Conservation (phyloP, 1,140 invertebrate genomes). For the Zaprionus africanus region DNA sequence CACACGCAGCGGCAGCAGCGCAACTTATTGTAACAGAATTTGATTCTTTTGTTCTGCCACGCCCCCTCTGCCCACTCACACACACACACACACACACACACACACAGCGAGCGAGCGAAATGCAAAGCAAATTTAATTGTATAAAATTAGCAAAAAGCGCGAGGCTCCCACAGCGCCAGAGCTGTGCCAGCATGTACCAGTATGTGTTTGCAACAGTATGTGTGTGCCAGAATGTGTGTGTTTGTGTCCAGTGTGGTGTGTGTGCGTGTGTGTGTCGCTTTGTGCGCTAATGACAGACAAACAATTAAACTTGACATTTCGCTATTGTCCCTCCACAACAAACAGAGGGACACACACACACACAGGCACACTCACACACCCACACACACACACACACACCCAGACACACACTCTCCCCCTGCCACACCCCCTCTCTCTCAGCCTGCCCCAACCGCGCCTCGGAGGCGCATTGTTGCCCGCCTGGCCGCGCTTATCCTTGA, state of each 20-base stretch:
- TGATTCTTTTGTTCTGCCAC: constrained; percentile 68
- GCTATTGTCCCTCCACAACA: constrained; percentile 55
- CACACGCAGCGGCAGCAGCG: constrained; percentile 37
- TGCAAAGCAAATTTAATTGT: constrained; percentile 77
- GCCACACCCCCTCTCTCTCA: neutral
- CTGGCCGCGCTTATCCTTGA: constrained; percentile 64
- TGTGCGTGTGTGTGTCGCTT: constrained; percentile 19
- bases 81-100: neutral
- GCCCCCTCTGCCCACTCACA: constrained; percentile 15
- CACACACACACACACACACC: constrained; percentile 1
- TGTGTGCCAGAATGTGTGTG: constrained; percentile 30
- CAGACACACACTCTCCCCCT: neutral
- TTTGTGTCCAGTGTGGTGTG: constrained; percentile 14
- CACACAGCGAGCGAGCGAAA: constrained; percentile 24
- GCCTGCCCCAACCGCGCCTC: too few relatives aligned
- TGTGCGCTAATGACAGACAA: constrained; percentile 75
- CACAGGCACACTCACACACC: constrained; percentile 3
- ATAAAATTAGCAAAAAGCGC: constrained; percentile 65
- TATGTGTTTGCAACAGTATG: constrained; percentile 7
- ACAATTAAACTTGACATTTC: constrained; percentile 80
- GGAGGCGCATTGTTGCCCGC: constrained; percentile 38
- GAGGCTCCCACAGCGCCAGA: constrained; percentile 28
- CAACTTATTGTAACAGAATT: constrained; percentile 80
- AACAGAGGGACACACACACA: constrained; percentile 21
- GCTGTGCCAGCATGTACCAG: neutral